phyloP scores from a whole-genome alignment of 2,888 invertebrate species.

The Agrochola circellaris region DNA sequence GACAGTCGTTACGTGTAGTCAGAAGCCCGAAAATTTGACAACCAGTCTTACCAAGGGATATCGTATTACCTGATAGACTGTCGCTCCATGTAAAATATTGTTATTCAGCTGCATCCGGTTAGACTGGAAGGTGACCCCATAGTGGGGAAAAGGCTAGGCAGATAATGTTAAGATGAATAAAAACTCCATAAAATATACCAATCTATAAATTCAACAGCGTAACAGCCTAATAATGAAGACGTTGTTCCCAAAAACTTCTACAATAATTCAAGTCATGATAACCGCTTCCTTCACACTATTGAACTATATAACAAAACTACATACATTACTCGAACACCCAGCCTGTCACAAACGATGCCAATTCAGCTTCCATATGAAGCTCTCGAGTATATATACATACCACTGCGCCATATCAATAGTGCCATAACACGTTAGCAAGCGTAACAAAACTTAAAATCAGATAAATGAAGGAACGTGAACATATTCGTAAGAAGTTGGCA shows the following conservation, averaged over 20 bases:
- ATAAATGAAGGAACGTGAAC: no score
- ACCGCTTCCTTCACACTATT: conserved; percentile 22
- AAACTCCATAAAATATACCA: background rate
- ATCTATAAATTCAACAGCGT: background rate
- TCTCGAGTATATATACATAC: background rate
- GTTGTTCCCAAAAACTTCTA: background rate
- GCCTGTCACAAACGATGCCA: conserved; percentile 49
- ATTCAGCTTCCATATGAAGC: conserved; percentile 19
- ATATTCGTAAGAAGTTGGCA: no score
- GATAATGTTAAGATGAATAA: background rate
- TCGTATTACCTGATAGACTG: no score
- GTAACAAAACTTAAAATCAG: background rate
- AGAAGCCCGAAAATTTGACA: background rate
- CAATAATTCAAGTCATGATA: conserved; percentile 28
- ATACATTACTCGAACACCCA: conserved; percentile 32
- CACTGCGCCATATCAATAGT: background rate
- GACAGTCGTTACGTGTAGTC: no score
- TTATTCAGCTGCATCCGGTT: background rate
- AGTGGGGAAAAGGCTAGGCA: background rate
- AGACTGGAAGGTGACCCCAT: background rate
- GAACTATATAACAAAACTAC: conserved; percentile 30
- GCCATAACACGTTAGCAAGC: no score
- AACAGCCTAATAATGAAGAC: background rate
- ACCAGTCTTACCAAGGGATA: background rate
- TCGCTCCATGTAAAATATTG: background rate